Percentiles rank a stretch among this genome's conserved stretches.
Evolutionary conservation across 2,113 vertebrate species (phyloP).

Genomic region (Athene noctua): DNA sequence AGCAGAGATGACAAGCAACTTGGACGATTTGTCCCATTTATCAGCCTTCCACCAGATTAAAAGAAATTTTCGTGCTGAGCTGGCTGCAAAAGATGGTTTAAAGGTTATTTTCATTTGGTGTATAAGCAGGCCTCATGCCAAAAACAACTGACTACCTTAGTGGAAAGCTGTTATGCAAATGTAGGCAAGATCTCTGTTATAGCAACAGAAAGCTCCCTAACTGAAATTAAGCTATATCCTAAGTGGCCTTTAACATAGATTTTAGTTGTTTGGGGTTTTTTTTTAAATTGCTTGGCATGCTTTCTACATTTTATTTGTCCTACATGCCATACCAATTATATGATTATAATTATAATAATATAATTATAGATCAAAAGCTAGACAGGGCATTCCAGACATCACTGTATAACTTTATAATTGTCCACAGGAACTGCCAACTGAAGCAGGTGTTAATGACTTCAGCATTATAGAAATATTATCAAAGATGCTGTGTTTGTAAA

Average conservation of each 20-base stretch:
- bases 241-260: not conserved
- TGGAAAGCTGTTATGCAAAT: not conserved
- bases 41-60: not conserved
- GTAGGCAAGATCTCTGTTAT: not conserved
- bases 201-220: not conserved
- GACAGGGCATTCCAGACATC: not conserved
- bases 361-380: not conserved
- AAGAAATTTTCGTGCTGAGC: not conserved
- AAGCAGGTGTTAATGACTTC: not conserved
- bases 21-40: not conserved
- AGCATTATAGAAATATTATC: not conserved
- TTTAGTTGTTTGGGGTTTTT: not conserved
- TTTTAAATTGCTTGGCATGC: not conserved
- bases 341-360: too few species aligned
- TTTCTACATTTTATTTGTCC: not conserved
- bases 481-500: not conserved
- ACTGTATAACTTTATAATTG: not conserved
- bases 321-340: not conserved
- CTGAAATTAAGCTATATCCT: not conserved
- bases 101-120: not conserved
- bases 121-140: not conserved
- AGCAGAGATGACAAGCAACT: not conserved
- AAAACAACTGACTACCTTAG: not conserved
- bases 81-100: not conserved
- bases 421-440: not conserved